Evolutionary conservation across 2,113 vertebrate genomes (phyloP).

Genomic region (Clarias gariepinus): DNA sequence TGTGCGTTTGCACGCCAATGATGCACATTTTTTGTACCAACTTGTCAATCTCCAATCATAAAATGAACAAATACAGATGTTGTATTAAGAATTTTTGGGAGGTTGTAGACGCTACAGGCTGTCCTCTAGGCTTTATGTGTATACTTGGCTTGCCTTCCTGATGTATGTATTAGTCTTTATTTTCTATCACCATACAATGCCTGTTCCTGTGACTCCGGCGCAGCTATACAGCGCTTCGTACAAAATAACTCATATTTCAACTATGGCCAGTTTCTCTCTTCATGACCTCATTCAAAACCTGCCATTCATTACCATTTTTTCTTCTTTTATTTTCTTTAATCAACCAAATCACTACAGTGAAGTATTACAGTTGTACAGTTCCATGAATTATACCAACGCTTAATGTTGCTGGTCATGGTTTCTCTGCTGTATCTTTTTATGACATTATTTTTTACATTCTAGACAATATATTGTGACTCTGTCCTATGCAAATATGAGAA

Average conservation of each 20-base stretch:
- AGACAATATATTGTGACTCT: conserved; percentile 83
- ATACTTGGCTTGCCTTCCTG: conserved; percentile 68
- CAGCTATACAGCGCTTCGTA: conserved; percentile 73
- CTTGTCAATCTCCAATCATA: conserved; percentile 1
- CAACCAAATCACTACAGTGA: conserved; percentile 80
- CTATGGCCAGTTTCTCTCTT: conserved; percentile 76
- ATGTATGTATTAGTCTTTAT: conserved; percentile 70
- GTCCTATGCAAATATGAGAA: conserved; percentile 85
- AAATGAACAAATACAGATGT: conserved; percentile 40
- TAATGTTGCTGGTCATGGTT: conserved; percentile 79
- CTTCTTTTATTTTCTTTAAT: conserved; percentile 56
- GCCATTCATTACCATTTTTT: conserved; percentile 64
- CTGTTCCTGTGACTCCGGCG: conserved; percentile 76
- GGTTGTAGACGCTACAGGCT: conserved; percentile 56
- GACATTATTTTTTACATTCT: conserved; percentile 83
- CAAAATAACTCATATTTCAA: conserved; percentile 71
- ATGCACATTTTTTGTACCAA: conserved; percentile 30
- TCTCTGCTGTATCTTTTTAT: conserved; percentile 83
- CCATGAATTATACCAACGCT: conserved; percentile 69
- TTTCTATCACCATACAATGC: conserved; percentile 79
- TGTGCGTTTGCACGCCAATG: conserved; percentile 8
- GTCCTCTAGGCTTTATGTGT: conserved; percentile 60
- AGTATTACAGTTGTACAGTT: conserved; percentile 82
- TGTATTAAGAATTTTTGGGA: conserved; percentile 58
- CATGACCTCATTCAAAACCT: conserved; percentile 71